phyloP scores from a whole-genome alignment of 2,888 invertebrate species.

The Scaeva pyrastri region DNA sequence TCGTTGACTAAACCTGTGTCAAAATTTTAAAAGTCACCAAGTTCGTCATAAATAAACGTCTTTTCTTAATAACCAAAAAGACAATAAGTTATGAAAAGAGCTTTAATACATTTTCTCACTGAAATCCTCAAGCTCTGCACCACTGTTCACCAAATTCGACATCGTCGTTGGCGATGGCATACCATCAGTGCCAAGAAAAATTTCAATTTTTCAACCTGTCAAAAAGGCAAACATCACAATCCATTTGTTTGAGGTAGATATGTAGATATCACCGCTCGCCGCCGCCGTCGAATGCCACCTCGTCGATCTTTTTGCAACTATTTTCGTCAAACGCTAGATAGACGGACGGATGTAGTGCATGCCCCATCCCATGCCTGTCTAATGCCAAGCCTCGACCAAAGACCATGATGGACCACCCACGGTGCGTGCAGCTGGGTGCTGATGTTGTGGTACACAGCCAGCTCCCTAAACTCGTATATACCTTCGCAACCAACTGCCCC shows the following conservation, averaged over 20 bases:
- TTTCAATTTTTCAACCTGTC: slow-evolving; percentile 73
- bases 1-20: no score
- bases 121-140: neutral
- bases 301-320: slow-evolving; percentile 65
- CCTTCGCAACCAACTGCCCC: slow-evolving; percentile 31
- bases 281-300: slow-evolving; percentile 63
- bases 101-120: no score
- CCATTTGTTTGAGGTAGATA: slow-evolving; percentile 67
- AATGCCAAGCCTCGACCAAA: neutral
- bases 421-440: slow-evolving; percentile 17
- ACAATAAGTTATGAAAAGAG: no score
- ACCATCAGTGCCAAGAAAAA: slow-evolving; percentile 67
- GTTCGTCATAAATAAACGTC: no score
- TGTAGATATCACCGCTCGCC: slow-evolving; percentile 24
- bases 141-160: neutral
- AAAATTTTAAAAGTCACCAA: no score
- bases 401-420: slow-evolving; percentile 66
- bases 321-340: slow-evolving; percentile 60
- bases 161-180: slow-evolving; percentile 3
- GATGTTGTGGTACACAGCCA: slow-evolving; percentile 27
- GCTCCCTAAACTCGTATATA: neutral
- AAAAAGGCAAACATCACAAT: slow-evolving; percentile 67
- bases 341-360: slow-evolving; percentile 55
- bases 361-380: no score
- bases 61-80: no score